phyloP scores from a whole-genome alignment of 2,113 vertebrate species.

The Psittacara wagleri region DNA sequence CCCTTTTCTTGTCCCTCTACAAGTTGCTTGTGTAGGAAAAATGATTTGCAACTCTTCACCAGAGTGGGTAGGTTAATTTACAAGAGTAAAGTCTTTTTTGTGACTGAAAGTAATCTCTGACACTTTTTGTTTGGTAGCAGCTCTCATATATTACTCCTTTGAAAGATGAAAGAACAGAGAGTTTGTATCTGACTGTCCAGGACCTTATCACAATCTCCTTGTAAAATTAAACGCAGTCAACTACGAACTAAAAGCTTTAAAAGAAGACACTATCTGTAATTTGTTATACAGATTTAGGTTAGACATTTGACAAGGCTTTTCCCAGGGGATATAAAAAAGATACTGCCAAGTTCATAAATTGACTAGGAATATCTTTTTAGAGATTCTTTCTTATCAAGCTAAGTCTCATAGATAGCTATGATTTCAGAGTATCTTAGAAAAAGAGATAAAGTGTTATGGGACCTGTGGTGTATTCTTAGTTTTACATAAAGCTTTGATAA shows the following conservation, averaged over 20 bases:
- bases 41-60: neutral
- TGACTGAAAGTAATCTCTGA: neutral
- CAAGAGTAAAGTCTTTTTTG: neutral
- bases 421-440: neutral
- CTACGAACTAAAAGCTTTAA: neutral
- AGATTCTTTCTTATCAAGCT: neutral
- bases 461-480: neutral
- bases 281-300: conserved; percentile 23
- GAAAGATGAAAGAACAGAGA: neutral
- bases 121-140: neutral
- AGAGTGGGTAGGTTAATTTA: neutral
- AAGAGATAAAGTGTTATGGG: neutral
- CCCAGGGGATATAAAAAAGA: neutral
- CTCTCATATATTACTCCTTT: neutral
- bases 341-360: neutral
- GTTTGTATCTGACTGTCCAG: neutral
- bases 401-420: neutral
- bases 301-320: neutral
- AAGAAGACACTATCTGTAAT: neutral
- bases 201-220: neutral
- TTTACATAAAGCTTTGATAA: neutral
- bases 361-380: neutral
- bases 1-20: neutral
- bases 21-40: neutral
- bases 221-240: conserved; percentile 9